Conservation (phyloP, 2,797 vertebrate genomes). For the Lithobates pipiens region DNA sequence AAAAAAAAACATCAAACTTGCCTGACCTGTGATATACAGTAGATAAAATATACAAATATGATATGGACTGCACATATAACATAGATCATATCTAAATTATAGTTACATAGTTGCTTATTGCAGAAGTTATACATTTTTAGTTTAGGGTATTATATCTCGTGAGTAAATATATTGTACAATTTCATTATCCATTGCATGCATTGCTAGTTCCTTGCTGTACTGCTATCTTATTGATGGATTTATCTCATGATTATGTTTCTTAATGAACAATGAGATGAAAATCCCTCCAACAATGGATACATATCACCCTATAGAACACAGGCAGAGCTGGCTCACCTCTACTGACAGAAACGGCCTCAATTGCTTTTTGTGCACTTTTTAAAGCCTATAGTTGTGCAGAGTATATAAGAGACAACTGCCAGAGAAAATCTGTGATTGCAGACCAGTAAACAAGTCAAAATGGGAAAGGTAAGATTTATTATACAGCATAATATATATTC, state of each 20-base stretch:
- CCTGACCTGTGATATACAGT: too few species aligned
- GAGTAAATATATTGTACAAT: background rate
- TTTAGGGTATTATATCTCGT: too few species aligned
- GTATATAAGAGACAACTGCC: constrained; percentile 38
- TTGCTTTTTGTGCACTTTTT: constrained; percentile 51
- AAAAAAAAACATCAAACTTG: too few species aligned
- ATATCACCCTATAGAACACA: constrained; percentile 28
- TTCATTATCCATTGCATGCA: background rate
- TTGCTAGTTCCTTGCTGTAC: background rate
- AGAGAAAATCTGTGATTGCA: background rate
- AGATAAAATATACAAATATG: too few species aligned
- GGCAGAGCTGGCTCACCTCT: constrained; percentile 18
- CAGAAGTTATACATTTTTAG: too few species aligned
- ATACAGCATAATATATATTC: too few species aligned
- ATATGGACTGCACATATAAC: too few species aligned
- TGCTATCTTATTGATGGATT: constrained; percentile 17
- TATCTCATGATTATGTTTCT: constrained; percentile 18
- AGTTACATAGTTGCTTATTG: too few species aligned
- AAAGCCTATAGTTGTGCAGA: constrained; percentile 16
- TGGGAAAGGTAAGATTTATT: constrained; percentile 43
- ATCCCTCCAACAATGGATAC: constrained; percentile 38
- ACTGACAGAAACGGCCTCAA: constrained; percentile 34
- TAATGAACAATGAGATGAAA: constrained; percentile 33
- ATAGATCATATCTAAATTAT: too few species aligned
- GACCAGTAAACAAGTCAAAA: background rate